Evolutionary conservation across 2,888 invertebrate genomes (phyloP), one percentile per base, ranked within the genome.

Genomic region (Arenicola marina): DNA sequence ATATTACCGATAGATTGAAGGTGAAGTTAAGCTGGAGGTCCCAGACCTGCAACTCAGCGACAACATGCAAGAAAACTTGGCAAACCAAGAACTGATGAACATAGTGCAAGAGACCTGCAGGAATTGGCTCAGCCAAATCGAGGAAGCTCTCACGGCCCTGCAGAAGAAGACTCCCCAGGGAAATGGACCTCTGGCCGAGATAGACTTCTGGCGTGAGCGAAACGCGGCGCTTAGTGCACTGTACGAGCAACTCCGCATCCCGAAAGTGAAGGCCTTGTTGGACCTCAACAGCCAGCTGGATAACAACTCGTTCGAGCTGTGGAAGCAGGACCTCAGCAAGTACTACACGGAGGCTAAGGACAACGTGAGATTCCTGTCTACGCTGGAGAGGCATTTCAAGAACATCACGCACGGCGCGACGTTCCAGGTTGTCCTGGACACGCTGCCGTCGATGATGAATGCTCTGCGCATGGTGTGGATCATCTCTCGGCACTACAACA

Each of bases 381-480:
- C 92, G 0, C 84, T 92, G 53, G 86, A 90, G 76, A 85, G 91
- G 38, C 89, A 91, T 77, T 90, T 92, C 74, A 88, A 88, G 89
- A 87, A 90, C 65, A 88, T 92, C 64, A 88, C 89, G 66, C 88
- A 89, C 63, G 87, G 89, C 34, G 87, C 88, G 0, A 88, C 90
- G 31, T 90, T 93, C 64, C 86, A 88, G 65, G 87, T 88, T 78
- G 89, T 93, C 26, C 87, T 87, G 15, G 89, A 91, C 45, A 87
- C 89, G 3, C 87, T 95, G 31, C 91, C 92, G 0, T 88, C 89
- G 61, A 84, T 95, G 66, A 91, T 93, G 86, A 91, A 92, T 68
- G 92, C 92, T 1, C 83, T 95, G 44, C 89, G 91, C 73, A 90
- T 95, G 87, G 91, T 95, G 76, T 95, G 95, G 95, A 90, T 94